These are phyloP conservation scores for Acronicta aceris DNA, from an alignment of 2,888 invertebrate genomes.

Conservation along the genomic window DNA sequence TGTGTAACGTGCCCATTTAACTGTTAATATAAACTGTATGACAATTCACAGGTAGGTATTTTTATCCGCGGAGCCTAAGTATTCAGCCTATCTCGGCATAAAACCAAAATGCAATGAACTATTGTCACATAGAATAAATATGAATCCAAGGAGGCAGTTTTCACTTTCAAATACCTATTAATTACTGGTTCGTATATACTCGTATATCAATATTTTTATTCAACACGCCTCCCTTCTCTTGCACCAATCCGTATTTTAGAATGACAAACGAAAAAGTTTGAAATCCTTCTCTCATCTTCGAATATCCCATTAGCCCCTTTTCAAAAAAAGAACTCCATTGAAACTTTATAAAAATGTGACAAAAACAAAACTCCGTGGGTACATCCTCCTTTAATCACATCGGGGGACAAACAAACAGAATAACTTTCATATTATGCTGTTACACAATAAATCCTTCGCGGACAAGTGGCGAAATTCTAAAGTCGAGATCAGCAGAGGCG, in stretches of 20 bases:
- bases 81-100: too few relatives aligned
- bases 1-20: too few relatives aligned
- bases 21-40: too few relatives aligned
- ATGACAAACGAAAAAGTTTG: neutral
- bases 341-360: constrained; percentile 40
- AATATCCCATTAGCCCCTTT: constrained; percentile 41
- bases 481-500: constrained; percentile 59
- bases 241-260: constrained; percentile 9
- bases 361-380: constrained; percentile 34
- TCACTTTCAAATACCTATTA: neutral
- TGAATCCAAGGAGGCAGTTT: too few relatives aligned
- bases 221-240: constrained; percentile 1
- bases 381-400: constrained; percentile 54
- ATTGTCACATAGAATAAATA: too few relatives aligned
- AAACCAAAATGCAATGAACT: too few relatives aligned
- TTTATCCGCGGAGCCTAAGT: too few relatives aligned
- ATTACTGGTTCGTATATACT: too few relatives aligned
- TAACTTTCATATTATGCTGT: constrained; percentile 58
- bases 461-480: constrained; percentile 61
- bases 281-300: constrained; percentile 11
- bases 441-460: constrained; percentile 60
- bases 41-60: too few relatives aligned
- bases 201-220: neutral
- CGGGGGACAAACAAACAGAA: constrained; percentile 51
- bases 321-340: constrained; percentile 24